phyloP scores from a whole-genome alignment of 2,797 vertebrate genomes.

The Lerista edwardsae region DNA sequence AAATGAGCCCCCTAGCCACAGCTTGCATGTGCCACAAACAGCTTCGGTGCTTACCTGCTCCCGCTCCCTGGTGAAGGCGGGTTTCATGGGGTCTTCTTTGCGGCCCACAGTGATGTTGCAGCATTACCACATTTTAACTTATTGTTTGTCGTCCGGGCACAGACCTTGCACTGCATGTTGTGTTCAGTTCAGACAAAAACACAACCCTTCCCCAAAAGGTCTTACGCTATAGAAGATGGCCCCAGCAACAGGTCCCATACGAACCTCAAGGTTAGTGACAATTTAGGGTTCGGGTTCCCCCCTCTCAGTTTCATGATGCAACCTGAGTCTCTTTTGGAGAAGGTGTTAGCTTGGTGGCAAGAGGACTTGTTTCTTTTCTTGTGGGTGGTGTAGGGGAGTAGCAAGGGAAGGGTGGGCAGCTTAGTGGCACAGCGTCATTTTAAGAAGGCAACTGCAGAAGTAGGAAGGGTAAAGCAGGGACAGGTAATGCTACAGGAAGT shows the following conservation, averaged over 20 bases:
- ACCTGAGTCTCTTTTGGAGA: neutral
- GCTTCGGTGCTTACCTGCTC: neutral
- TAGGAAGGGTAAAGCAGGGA: too few relatives aligned
- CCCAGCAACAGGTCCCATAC: neutral
- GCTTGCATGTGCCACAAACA: neutral
- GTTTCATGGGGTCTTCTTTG: accelerated
- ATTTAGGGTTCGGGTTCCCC: too few relatives aligned
- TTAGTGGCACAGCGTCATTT: too few relatives aligned
- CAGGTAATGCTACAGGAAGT: too few relatives aligned
- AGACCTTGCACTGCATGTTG: neutral
- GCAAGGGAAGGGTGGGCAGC: neutral
- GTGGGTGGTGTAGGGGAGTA: accelerated
- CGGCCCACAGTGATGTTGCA: neutral
- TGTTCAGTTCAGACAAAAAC: neutral
- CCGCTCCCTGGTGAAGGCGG: neutral
- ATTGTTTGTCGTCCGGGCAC: neutral
- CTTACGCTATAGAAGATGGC: neutral
- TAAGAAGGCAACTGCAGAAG: too few relatives aligned
- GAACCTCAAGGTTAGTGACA: neutral
- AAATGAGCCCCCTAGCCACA: neutral
- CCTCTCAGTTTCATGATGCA: neutral
- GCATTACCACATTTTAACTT: neutral
- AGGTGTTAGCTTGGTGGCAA: neutral
- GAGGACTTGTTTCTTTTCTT: neutral
- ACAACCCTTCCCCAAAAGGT: neutral